A percentile compares a stretch with the other conserved stretches of the same genome.
Evolutionary conservation across 1,140 invertebrate species (phyloP).

Genomic region (Cotesia typhae): DNA sequence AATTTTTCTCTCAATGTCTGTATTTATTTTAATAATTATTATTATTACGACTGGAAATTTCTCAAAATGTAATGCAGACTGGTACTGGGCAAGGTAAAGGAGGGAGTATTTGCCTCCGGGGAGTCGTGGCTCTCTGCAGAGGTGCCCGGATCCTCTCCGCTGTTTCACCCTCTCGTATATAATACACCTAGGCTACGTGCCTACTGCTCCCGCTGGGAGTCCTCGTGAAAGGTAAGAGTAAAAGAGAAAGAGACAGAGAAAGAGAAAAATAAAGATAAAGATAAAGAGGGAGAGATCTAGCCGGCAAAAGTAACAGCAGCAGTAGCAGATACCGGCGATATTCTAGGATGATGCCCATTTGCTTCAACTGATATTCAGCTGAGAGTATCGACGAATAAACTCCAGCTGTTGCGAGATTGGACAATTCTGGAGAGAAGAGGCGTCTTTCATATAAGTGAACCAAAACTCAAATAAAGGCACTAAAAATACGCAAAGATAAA

Average conservation of each 20-base stretch:
- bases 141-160: slow-evolving; percentile 48
- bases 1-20: no score
- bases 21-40: no score
- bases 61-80: neutral
- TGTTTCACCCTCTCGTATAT: slow-evolving; percentile 51
- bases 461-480: neutral
- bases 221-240: slow-evolving; percentile 29
- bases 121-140: slow-evolving; percentile 45
- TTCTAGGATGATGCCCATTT: slow-evolving; percentile 43
- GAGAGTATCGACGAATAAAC: slow-evolving; percentile 20
- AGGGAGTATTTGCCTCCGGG: slow-evolving; percentile 49
- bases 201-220: slow-evolving; percentile 38
- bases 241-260: slow-evolving; percentile 30
- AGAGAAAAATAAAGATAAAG: slow-evolving; percentile 32
- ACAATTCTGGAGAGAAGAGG: neutral
- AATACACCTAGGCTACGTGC: slow-evolving; percentile 50
- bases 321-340: slow-evolving; percentile 30
- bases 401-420: slow-evolving; percentile 4
- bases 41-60: slow-evolving; percentile 12
- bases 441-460: neutral
- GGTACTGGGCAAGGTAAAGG: slow-evolving; percentile 5
- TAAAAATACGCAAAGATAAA: neutral
- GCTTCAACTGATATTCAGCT: slow-evolving; percentile 25
- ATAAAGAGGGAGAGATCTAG: neutral
- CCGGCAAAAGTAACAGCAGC: no score